Conservation (phyloP, 2,888 invertebrate genomes). For the Mythimna lalbum region DNA sequence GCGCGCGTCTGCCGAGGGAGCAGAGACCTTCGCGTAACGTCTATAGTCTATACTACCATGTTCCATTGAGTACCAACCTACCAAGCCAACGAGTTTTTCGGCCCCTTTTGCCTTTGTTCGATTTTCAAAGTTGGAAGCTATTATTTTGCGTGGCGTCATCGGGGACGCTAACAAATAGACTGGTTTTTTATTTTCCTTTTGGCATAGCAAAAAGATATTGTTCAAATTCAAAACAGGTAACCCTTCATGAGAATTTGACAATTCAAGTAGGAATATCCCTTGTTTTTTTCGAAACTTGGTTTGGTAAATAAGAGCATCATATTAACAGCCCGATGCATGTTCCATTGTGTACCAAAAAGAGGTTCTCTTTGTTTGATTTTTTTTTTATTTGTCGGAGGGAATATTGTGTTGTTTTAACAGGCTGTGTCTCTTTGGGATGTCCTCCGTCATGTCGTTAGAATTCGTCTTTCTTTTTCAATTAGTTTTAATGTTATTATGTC, state of each 20-base stretch:
- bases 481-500: too few species aligned
- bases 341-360: conserved; percentile 66
- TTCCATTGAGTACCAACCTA: conserved; percentile 65
- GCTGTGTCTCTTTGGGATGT: conserved; percentile 41
- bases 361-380: conserved; percentile 61
- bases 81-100: conserved; percentile 48
- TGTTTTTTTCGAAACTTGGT: conserved; percentile 15
- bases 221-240: conserved; percentile 2
- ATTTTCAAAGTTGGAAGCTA: conserved; percentile 54
- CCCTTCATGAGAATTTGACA: conserved; percentile 8
- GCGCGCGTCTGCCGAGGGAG: conserved; percentile 87
- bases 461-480: conserved; percentile 15
- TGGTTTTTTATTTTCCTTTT: conserved; percentile 8
- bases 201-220: not conserved
- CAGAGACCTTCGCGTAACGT: conserved; percentile 83
- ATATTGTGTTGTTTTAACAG: conserved; percentile 62
- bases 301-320: conserved; percentile 50
- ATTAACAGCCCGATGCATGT: conserved; percentile 56
- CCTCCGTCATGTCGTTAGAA: conserved; percentile 30
- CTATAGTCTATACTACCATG: conserved; percentile 62
- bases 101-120: conserved; percentile 65
- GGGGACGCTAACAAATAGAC: conserved; percentile 43
- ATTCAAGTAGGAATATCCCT: conserved; percentile 15
- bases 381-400: conserved; percentile 58
- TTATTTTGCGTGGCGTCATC: conserved; percentile 63